Evolutionary conservation across 2,797 vertebrate genomes (phyloP), one percentile per base, ranked within the genome.

Genomic region (Melanotaenia nigrans): DNA sequence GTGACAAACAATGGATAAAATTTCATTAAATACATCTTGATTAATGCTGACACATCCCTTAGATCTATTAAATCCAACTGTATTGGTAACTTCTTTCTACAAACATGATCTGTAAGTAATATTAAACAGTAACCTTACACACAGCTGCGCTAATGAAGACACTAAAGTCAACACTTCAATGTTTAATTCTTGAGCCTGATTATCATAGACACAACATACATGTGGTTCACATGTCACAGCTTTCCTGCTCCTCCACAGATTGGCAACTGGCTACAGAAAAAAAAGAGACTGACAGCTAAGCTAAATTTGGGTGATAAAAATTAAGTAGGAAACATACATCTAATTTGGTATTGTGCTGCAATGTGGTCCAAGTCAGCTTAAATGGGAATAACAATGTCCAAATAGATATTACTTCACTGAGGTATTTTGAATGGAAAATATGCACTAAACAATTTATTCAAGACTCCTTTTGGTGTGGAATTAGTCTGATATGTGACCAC

Each of bases 1-100:
- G 81, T 72, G 83, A 81, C 75, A 2, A 77, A 80, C 7, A 80
- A 47, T 71, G 69, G 49, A 14, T 1, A 56, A 53, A 73, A 61
- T 28, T 56, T 18, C 14, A 30, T 67, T 47, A 63, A 32, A 40
- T 3, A 54, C 11, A 38, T 61, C 2, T 30, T 32, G 7, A 0
- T 57, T 38, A 45, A 22, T 45, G 22, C 16, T 49, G 16, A 11
- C 1, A 66, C 9, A 33, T 3, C 33, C 18, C 8, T 24, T 25
- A 1, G 28, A 13, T 30, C 35, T 57, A 5, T 22, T 59, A 55
- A n/a, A 62, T 42, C 20, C 3, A 22, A 16, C n/a, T 53, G 22
- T 25, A 53, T 22, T 51, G 47, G 10, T 10, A 53, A 53, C 11
- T 53, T 25, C 49, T 53, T 53, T 25, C 49, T 24, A 16, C 22